Base-by-base conservation (phyloP, 1,140 invertebrate species). In the Hydropsyche tenuis region DNA sequence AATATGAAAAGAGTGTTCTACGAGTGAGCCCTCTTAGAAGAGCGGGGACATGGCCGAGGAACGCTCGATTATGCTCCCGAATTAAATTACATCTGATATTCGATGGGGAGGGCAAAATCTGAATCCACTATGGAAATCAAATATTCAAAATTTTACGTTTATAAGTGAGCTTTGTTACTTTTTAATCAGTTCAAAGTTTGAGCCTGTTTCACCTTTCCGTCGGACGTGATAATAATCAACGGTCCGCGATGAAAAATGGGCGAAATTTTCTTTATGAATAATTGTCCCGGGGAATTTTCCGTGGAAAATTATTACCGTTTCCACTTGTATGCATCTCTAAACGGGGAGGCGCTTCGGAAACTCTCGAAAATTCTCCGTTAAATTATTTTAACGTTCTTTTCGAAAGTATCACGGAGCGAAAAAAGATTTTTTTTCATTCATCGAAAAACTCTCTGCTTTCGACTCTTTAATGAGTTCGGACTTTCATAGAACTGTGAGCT, bases 231-330 rank as follows among this genome's bases (percentile, higher is more conserved):
- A 46, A 72, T 73, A 73, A 72, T 63, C 45, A 60, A 60, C 56
- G 56, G 51, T 43, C 48, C 42, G 22, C 46, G 65, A 64, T 73
- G 63, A 73, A 68, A 76, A 70, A 73, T 53, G 64, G 20, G 30
- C 20, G 23, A 53, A 56, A 71, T 43, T 70, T 56, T 71, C 62
- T 27, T 42, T 56, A 69, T 45, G 64, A 75, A 62, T 75, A 71
- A 72, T 65, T 72, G 70, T 25, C 51, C 20, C 46, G 53, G 48
- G 14, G 45, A 68, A 68, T 68, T 63, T 37, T 63, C 60, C 11
- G 11, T 2, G 14, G 23, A 63, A 22, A 63, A 63, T 63, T 30
- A 63, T 30, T 27, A 27, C 27, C 48, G 48, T 53, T 53, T 53
- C 48, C 48, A 53, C 48, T 53, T 53, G 48, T 53, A 53, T 53